These are phyloP conservation scores for Hirudo medicinalis DNA, from an alignment of 1,140 invertebrate genomes.

Conservation along the genomic window DNA sequence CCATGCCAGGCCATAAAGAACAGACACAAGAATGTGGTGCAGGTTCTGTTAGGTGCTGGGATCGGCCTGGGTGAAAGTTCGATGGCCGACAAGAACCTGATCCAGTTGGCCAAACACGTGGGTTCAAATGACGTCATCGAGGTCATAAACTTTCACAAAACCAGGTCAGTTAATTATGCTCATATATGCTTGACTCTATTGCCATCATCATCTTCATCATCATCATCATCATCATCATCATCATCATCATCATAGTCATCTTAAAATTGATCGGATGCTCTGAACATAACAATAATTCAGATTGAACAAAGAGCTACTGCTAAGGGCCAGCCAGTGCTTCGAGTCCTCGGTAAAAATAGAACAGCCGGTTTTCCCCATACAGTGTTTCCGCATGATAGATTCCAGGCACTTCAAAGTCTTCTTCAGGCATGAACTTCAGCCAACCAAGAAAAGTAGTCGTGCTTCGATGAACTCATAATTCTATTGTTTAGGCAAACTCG, in stretches of 20 bases:
- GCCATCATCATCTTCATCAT: background rate
- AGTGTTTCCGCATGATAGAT: slow-evolving; percentile 3
- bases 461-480: background rate
- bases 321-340: slow-evolving; percentile 6
- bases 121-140: background rate
- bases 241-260: background rate
- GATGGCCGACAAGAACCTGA: background rate
- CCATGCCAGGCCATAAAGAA: background rate
- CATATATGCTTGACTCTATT: background rate
- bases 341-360: slow-evolving; percentile 2
- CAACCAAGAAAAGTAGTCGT: background rate
- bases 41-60: background rate
- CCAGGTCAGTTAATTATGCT: background rate
- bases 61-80: background rate
- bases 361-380: slow-evolving; percentile 2
- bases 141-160: background rate
- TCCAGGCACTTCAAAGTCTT: background rate
- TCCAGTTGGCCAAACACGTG: background rate
- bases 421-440: slow-evolving; percentile 1
- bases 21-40: background rate
- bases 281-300: background rate
- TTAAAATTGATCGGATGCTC: background rate
- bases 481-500: background rate
- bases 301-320: slow-evolving; percentile 7
- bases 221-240: background rate